Conservation (phyloP, 2,888 invertebrate species). For the Sussaba pulchella region DNA sequence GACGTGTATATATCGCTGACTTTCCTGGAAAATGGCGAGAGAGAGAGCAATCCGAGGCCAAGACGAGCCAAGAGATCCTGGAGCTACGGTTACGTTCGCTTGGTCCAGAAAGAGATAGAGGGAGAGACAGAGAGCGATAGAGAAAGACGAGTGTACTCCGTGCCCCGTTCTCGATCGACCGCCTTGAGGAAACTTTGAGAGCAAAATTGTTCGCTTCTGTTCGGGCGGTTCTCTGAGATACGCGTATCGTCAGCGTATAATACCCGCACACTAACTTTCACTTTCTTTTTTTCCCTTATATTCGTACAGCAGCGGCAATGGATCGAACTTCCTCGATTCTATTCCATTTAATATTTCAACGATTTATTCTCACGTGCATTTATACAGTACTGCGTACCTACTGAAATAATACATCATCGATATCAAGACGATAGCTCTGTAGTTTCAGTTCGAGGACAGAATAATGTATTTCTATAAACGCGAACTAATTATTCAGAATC, state of each 20-base stretch:
- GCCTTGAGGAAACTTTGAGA: constrained; percentile 52
- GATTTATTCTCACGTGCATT: background rate
- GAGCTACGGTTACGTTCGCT: constrained; percentile 28
- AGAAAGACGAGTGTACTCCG: background rate
- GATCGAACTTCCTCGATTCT: constrained; percentile 34
- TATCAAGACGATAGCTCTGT: too few relatives aligned
- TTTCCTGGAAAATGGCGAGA: constrained; percentile 42
- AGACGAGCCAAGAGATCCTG: constrained; percentile 51
- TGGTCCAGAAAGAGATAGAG: constrained; percentile 25
- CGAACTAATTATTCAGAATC: too few relatives aligned
- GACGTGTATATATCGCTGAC: constrained; percentile 43
- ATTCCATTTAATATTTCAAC: constrained; percentile 5
- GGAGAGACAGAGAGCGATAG: constrained; percentile 9
- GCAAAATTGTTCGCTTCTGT: constrained; percentile 56
- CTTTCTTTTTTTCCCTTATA: constrained; percentile 23
- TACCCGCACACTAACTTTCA: constrained; percentile 39
- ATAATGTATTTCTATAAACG: too few relatives aligned
- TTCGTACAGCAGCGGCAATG: constrained; percentile 29
- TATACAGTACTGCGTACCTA: background rate
- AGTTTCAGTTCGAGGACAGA: too few relatives aligned
- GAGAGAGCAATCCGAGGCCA: constrained; percentile 1
- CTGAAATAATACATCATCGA: too few relatives aligned
- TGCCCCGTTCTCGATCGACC: constrained; percentile 39
- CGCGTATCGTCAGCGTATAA: constrained; percentile 24
- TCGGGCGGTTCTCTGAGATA: constrained; percentile 43